phyloP scores from a whole-genome alignment of 2,797 vertebrate genomes.

The Poecile montanus region DNA sequence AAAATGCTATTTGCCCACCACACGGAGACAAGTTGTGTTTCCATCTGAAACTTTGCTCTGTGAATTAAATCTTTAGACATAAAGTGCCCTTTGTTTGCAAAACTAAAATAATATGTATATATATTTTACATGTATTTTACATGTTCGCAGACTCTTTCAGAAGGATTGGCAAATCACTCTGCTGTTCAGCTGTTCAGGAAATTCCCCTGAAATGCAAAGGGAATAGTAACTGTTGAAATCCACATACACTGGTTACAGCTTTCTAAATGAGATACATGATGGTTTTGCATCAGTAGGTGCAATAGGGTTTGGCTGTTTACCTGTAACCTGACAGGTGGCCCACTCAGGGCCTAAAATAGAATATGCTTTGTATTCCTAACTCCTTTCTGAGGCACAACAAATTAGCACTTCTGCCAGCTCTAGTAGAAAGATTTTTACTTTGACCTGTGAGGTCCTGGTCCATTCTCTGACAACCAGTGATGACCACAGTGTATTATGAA shows the following conservation, averaged over 20 bases:
- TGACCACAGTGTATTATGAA: not conserved
- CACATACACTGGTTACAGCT: not conserved
- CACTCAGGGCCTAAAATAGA: not conserved
- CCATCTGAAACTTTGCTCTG: not conserved
- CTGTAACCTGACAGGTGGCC: not conserved
- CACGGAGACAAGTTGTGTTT: not conserved
- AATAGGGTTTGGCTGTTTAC: not conserved
- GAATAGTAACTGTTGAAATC: not conserved
- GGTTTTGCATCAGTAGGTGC: not conserved
- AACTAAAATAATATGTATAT: not conserved
- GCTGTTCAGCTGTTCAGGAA: not conserved
- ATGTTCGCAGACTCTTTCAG: not conserved
- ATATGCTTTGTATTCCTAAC: not conserved
- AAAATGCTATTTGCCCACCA: slow-evolving; percentile 4
- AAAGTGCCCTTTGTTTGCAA: slow-evolving; percentile 5
- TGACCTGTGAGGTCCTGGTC: not conserved
- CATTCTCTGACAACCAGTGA: not conserved
- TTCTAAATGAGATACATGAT: not conserved
- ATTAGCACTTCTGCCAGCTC: not conserved
- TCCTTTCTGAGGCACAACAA: not conserved
- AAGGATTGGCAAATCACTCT: not conserved
- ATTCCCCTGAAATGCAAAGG: not conserved
- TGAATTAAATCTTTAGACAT: not conserved
- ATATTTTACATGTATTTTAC: not conserved
- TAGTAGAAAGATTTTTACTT: not conserved